Base-by-base conservation (phyloP, 2,113 vertebrate species). In the Nesospiza acunhae region DNA sequence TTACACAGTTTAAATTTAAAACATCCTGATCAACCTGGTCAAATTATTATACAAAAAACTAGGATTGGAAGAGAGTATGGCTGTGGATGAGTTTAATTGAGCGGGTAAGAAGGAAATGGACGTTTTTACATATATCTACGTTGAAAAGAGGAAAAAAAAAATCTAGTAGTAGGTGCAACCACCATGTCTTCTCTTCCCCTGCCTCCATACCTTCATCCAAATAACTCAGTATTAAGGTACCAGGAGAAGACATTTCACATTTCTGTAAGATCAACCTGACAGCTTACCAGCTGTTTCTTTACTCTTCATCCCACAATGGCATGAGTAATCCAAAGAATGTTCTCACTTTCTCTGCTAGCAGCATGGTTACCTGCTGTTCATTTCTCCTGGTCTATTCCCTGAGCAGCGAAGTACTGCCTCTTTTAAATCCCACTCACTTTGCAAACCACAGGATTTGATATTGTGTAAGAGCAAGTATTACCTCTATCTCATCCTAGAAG, bases 251-350 rank as follows among this genome's bases (percentile, higher is more conserved):
- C 56, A 97, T 90, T 97, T 98, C 94, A 97, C 58, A 85, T 97
- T 96, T 97, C 87, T 80, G 91, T 82, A 93, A 97, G 97, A 97
- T 98, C 84, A 95, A 89, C 68, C 95, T 98, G 97, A 97, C 98
- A 98, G 94, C 68, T 96, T 94, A 97, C 96, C 98, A 98, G 97
- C 97, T 98, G 98, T 97, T 97, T 97, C 92, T 58, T 42, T 91
- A 91, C 93, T 97, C 96, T 94, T 98, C 97, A 96, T 98, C 96
- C 97, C 98, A 96, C 59, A 95, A 94, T 91, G 56, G 90, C 90
- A 92, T 85, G 76, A 97, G 84, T 95, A 97, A 97, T 86, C 90
- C 87, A 91, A 94, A 91, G 81, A 30, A 13, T 5, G 18, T 97
- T 97, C 97, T 97, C 96, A 70, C 56, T 95, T 94, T 62, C 91